A percentile compares a stretch with the other conserved stretches of the same genome.
Evolutionary conservation across 2,888 invertebrate species (phyloP).

Genomic region (Aspidiotus destructor): DNA sequence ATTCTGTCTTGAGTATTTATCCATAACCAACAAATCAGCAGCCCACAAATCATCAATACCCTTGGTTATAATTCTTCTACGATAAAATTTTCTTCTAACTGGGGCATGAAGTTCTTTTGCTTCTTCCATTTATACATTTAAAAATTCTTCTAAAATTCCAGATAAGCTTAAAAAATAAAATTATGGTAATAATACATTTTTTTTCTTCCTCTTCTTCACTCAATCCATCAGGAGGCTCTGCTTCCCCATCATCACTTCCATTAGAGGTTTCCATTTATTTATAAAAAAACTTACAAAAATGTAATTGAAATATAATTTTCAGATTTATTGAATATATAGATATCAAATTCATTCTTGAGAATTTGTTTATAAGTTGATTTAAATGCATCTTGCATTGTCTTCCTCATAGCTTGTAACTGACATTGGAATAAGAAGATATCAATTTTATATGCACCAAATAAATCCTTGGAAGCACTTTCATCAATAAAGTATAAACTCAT

Average conservation of each 20-base stretch:
- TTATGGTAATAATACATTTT: too few species aligned
- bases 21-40: constrained; percentile 26
- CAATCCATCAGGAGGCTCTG: neutral
- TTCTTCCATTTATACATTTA: neutral
- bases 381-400: neutral
- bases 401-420: neutral
- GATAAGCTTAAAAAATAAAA: neutral
- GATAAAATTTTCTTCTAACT: constrained; percentile 10
- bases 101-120: constrained; percentile 17
- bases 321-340: neutral
- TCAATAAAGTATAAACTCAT: too few species aligned
- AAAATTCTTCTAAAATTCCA: constrained; percentile 5
- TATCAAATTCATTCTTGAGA: too few species aligned
- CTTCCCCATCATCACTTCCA: neutral
- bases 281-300: neutral
- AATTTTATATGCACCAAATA: too few species aligned
- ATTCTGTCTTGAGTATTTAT: constrained; percentile 30
- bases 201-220: too few species aligned
- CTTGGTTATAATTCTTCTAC: constrained; percentile 10
- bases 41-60: constrained; percentile 27
- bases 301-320: neutral
- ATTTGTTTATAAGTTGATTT: neutral
- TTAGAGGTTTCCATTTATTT: neutral
- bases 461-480: too few species aligned
- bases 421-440: too few species aligned